Percentiles rank a stretch among this genome's conserved stretches.
These are phyloP conservation scores for Mesochorus sp. DNA, from an alignment of 2,888 invertebrate genomes.

Conservation along the genomic window DNA sequence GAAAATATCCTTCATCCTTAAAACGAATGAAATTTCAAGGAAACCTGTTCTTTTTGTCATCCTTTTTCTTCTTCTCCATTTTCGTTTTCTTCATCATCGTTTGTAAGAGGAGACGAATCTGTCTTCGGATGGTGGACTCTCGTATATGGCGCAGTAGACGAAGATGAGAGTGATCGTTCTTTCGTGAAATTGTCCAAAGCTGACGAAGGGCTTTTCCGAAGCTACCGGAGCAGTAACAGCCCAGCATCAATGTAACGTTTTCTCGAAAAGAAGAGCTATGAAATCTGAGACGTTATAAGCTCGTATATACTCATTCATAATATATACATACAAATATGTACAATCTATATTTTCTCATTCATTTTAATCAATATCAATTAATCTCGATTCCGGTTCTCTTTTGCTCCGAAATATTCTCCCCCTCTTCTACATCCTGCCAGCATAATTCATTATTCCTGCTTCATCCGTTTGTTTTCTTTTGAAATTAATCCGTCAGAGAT, in stretches of 20 bases:
- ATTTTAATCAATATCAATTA: constrained; percentile 75
- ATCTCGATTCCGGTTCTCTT: constrained; percentile 70
- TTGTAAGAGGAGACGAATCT: constrained; percentile 36
- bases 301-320: neutral
- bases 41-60: constrained; percentile 32
- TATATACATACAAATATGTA: neutral
- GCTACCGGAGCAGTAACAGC: constrained; percentile 41
- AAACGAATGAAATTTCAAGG: constrained; percentile 48
- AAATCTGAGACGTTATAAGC: constrained; percentile 17
- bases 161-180: constrained; percentile 61
- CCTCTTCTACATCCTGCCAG: constrained; percentile 6
- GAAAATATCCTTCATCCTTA: constrained; percentile 11
- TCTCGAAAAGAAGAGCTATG: constrained; percentile 35
- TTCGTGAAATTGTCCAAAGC: constrained; percentile 62
- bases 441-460: constrained; percentile 7
- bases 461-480: neutral
- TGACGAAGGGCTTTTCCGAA: constrained; percentile 58
- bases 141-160: neutral
- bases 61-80: neutral
- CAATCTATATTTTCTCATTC: constrained; percentile 44
- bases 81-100: constrained; percentile 22
- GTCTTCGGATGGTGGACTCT: constrained; percentile 17
- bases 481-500: no score
- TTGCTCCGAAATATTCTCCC: constrained; percentile 17
- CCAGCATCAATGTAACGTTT: constrained; percentile 47